Percentiles rank a stretch among this genome's conserved stretches.
phyloP scores from a whole-genome alignment of 1,140 invertebrate genomes.

The Hycleus phaleratus region DNA sequence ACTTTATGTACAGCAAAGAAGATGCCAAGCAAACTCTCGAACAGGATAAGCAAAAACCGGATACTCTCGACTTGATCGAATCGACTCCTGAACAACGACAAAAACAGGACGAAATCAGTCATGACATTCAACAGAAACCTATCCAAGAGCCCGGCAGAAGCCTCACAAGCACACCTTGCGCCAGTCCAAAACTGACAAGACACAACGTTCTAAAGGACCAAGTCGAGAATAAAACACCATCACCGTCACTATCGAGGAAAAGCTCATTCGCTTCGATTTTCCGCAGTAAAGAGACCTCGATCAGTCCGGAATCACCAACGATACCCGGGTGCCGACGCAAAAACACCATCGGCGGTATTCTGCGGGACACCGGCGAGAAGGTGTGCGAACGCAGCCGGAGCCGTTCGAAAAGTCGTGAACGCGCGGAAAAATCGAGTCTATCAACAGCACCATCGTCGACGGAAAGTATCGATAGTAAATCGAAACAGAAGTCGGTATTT shows the following conservation, averaged over 20 bases:
- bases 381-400: conserved; percentile 43
- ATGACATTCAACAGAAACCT: conserved; percentile 29
- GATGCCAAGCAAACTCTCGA: conserved; percentile 28
- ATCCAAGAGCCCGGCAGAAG: conserved; percentile 41
- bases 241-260: conserved; percentile 61
- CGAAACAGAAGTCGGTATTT: conserved; percentile 54
- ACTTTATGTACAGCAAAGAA: conserved; percentile 52
- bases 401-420: conserved; percentile 58
- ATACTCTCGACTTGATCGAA: conserved; percentile 19
- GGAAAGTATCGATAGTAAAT: conserved; percentile 38
- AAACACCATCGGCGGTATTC: conserved; percentile 32
- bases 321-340: conserved; percentile 23
- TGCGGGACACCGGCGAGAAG: conserved; percentile 37
- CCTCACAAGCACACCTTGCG: conserved; percentile 34
- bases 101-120: neutral
- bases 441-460: conserved; percentile 32
- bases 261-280: conserved; percentile 73
- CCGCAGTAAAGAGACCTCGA: conserved; percentile 51
- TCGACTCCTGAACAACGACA: conserved; percentile 2
- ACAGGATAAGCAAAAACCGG: conserved; percentile 22
- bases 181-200: conserved; percentile 32
- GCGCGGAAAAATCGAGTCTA: conserved; percentile 26
- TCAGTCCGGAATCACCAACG: conserved; percentile 61
- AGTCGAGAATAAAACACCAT: conserved; percentile 39
- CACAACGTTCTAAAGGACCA: conserved; percentile 39